phyloP scores from a whole-genome alignment of 2,888 invertebrate genomes.

The Seira ritae region DNA sequence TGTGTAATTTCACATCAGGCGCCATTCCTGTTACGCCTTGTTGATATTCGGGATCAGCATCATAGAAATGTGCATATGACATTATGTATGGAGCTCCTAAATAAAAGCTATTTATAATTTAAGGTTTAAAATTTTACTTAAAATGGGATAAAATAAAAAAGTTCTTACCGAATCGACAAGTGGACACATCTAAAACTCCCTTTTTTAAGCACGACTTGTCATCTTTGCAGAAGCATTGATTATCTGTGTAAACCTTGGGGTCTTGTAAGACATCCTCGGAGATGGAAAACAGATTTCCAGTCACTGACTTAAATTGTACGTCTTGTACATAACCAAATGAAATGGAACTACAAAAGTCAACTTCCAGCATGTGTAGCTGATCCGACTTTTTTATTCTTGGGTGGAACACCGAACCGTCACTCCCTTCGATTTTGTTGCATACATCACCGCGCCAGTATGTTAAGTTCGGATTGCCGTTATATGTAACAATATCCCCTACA shows the following conservation, averaged over 20 bases:
- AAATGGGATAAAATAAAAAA: conserved; percentile 2
- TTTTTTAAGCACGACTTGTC: conserved; percentile 57
- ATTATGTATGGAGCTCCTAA: conserved; percentile 64
- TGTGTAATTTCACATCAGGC: conserved; percentile 44
- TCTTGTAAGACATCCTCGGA: conserved; percentile 47
- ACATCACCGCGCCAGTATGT: conserved; percentile 57
- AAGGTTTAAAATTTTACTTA: neutral
- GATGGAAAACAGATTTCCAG: conserved; percentile 25
- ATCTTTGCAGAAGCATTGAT: conserved; percentile 57
- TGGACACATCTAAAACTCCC: conserved; percentile 65
- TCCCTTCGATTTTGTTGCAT: conserved; percentile 62
- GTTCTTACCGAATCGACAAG: conserved; percentile 59
- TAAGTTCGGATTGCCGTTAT: conserved; percentile 36
- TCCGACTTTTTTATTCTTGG: conserved; percentile 22
- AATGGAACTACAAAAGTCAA: conserved; percentile 67
- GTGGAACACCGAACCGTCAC: conserved; percentile 60
- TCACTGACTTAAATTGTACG: conserved; percentile 31
- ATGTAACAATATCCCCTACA: conserved; percentile 58
- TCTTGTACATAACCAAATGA: conserved; percentile 47
- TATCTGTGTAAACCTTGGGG: conserved; percentile 26
- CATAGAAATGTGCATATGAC: conserved; percentile 59
- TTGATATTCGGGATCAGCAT: conserved; percentile 52
- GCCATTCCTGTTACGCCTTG: conserved; percentile 45
- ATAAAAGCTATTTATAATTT: neutral
- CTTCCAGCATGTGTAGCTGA: conserved; percentile 55